phyloP scores from a whole-genome alignment of 2,113 vertebrate species.

The Pseudopipra pipra region DNA sequence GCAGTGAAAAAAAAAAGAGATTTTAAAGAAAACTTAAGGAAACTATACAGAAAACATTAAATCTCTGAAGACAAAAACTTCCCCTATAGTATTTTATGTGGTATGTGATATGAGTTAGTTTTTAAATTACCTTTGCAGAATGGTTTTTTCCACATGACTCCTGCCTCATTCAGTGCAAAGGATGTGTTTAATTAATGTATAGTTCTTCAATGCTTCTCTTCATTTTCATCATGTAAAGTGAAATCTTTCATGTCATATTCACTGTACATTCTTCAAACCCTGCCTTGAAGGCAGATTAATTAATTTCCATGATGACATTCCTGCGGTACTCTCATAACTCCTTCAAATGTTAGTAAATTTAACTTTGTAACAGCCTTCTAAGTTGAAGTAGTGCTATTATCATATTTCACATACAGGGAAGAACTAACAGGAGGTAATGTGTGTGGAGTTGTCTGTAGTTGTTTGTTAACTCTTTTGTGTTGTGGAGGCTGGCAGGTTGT shows the following conservation, averaged over 20 bases:
- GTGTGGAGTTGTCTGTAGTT: neutral
- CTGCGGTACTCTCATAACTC: neutral
- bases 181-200: constrained; percentile 26
- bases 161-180: neutral
- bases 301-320: constrained; percentile 51
- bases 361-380: constrained; percentile 14
- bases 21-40: neutral
- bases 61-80: neutral
- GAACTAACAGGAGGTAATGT: neutral
- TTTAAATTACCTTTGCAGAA: neutral
- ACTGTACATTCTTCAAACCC: constrained; percentile 41
- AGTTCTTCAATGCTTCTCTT: constrained; percentile 17
- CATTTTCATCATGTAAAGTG: constrained; percentile 32
- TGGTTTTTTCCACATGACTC: neutral
- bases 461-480: neutral
- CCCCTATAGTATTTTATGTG: neutral
- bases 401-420: neutral
- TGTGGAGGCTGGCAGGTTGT: neutral
- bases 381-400: neutral
- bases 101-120: neutral
- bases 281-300: constrained; percentile 54
- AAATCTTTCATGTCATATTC: constrained; percentile 44
- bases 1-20: neutral
- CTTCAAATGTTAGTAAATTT: constrained; percentile 28
- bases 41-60: neutral